phyloP scores from a whole-genome alignment of 2,113 vertebrate species.

The Glareola pratincola region DNA sequence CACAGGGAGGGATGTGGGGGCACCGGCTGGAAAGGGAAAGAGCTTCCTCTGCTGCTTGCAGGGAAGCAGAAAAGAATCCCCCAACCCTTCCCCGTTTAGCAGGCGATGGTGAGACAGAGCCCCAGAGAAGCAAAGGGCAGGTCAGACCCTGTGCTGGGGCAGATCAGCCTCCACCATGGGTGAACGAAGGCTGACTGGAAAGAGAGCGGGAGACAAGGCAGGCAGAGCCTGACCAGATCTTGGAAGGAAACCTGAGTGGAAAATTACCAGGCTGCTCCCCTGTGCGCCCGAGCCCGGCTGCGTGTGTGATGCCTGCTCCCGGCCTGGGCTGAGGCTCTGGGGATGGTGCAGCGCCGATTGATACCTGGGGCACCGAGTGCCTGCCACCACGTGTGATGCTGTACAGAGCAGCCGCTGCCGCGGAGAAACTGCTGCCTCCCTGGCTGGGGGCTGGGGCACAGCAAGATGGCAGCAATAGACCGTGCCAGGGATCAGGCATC shows the following conservation, averaged over 20 bases:
- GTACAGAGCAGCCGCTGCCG: not conserved
- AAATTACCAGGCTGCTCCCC: conserved; percentile 54
- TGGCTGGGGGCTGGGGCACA: not conserved
- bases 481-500: not conserved
- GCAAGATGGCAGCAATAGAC: not conserved
- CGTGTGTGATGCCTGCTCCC: not conserved
- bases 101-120: accelerated
- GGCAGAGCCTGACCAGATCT: not conserved
- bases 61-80: not conserved
- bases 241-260: conserved; percentile 53
- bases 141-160: accelerated
- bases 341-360: not conserved
- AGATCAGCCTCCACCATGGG: not conserved
- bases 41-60: not conserved
- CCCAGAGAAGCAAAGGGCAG: not conserved
- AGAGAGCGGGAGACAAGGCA: not conserved
- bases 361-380: not conserved
- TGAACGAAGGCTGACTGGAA: not conserved
- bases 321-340: not conserved
- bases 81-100: accelerated
- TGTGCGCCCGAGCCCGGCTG: not conserved
- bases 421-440: not conserved
- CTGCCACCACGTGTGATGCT: not conserved
- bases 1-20: not conserved
- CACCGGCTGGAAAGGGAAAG: not conserved